These are phyloP conservation scores for Anhinga anhinga DNA, from an alignment of 2,113 vertebrate species.

Conservation along the genomic window DNA sequence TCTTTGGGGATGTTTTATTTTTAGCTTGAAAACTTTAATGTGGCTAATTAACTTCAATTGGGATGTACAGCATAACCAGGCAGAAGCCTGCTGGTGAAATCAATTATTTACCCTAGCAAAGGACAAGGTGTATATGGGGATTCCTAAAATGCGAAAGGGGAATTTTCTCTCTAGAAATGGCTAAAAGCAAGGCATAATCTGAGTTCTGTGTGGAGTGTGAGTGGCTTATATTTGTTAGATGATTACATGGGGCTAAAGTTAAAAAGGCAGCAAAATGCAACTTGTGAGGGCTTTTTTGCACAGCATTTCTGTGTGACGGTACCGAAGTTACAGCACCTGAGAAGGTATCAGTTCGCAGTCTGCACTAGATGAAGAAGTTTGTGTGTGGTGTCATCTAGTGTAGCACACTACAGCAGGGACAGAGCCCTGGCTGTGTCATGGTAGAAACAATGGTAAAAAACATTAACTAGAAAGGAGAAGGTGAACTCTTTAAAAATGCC, in stretches of 20 bases:
- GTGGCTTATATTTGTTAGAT: background rate
- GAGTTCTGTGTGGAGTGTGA: fast-evolving
- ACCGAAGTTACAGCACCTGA: background rate
- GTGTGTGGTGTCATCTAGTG: background rate
- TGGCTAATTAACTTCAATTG: constrained; percentile 1
- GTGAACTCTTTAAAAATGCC: background rate
- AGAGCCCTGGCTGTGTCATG: fast-evolving
- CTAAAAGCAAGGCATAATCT: background rate
- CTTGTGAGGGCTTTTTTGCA: background rate
- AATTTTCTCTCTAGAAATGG: background rate
- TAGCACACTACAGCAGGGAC: background rate
- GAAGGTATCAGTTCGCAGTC: background rate
- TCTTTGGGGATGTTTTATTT: constrained; percentile 33
- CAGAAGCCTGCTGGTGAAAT: constrained; percentile 43
- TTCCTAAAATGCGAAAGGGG: background rate
- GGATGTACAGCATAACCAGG: background rate
- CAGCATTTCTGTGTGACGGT: background rate
- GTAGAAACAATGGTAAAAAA: background rate
- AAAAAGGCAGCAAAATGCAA: background rate
- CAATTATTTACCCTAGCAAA: constrained; percentile 46
- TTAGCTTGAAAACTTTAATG: constrained; percentile 13
- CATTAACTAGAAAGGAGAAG: background rate
- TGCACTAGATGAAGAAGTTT: background rate
- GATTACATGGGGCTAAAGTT: background rate
- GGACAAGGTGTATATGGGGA: background rate